A percentile compares a stretch with the other conserved stretches of the same genome.
These are phyloP conservation scores for Apodemia zela DNA, from an alignment of 2,888 invertebrate species.

Conservation along the genomic window DNA sequence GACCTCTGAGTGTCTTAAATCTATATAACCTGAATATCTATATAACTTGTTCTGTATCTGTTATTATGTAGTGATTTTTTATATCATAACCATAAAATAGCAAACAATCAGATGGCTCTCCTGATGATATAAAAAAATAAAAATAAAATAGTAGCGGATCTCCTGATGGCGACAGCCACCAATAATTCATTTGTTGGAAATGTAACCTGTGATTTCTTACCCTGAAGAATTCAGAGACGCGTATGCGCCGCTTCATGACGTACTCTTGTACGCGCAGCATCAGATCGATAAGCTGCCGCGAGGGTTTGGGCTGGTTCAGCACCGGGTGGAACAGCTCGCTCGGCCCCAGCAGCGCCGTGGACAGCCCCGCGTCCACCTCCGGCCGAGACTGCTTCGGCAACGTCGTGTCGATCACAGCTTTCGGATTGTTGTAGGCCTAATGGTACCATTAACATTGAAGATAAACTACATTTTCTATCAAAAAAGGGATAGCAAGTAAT, in stretches of 20 bases:
- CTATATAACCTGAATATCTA: too few species aligned
- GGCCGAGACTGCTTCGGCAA: slow-evolving; percentile 85
- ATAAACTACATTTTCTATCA: not conserved
- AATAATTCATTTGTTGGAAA: not conserved
- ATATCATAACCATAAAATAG: too few species aligned
- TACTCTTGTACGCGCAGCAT: slow-evolving; percentile 85
- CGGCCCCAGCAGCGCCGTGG: slow-evolving; percentile 58
- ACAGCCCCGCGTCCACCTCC: slow-evolving; percentile 79
- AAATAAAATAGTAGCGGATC: too few species aligned
- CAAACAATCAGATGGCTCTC: too few species aligned
- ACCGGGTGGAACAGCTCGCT: slow-evolving; percentile 83
- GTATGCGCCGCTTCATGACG: slow-evolving; percentile 82
- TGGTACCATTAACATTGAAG: not conserved
- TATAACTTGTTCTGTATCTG: too few species aligned
- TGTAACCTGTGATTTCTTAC: slow-evolving; percentile 45
- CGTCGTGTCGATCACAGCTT: slow-evolving; percentile 83
- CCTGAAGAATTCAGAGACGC: slow-evolving; percentile 85
- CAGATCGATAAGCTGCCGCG: slow-evolving; percentile 74
- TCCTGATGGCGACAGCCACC: too few species aligned
- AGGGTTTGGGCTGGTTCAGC: slow-evolving; percentile 63
- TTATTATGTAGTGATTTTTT: too few species aligned
- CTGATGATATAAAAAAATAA: too few species aligned
- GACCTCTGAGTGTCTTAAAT: too few species aligned
- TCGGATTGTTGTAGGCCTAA: slow-evolving; percentile 76
- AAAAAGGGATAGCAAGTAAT: too few species aligned